These are phyloP conservation scores for Hypocryptadius cinnamomeus DNA, from an alignment of 2,113 vertebrate species.

Conservation along the genomic window DNA sequence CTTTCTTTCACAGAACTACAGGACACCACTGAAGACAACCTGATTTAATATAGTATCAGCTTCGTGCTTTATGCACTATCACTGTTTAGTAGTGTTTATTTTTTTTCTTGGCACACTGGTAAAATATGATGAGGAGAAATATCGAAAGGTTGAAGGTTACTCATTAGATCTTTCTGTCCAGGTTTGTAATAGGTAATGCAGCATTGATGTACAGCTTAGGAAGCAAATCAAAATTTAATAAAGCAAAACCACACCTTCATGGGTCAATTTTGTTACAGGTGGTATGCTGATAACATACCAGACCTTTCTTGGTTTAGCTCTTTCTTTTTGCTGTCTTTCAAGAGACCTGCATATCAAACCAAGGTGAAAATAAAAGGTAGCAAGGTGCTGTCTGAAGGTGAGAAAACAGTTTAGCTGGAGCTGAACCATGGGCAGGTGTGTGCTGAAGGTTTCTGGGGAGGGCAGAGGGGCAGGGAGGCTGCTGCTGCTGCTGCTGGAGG, in stretches of 20 bases:
- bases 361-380: not conserved
- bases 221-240: not conserved
- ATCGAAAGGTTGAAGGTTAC: not conserved
- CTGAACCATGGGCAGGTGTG: not conserved
- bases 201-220: not conserved
- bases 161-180: not conserved
- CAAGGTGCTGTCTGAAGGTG: not conserved
- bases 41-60: not conserved
- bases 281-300: not conserved
- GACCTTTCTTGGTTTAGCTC: not conserved
- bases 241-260: not conserved
- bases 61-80: not conserved
- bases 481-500: fast-evolving
- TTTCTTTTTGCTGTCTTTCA: not conserved
- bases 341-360: not conserved
- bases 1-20: not conserved
- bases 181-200: not conserved
- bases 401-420: not conserved
- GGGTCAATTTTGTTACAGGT: not conserved
- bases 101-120: not conserved
- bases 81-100: not conserved
- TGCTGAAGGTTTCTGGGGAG: not conserved
- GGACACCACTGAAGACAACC: slow-evolving; percentile 2
- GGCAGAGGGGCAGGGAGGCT: not conserved
- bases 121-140: not conserved